phyloP scores from a whole-genome alignment of 2,888 invertebrate species.

The Toxonevra muliebris region DNA sequence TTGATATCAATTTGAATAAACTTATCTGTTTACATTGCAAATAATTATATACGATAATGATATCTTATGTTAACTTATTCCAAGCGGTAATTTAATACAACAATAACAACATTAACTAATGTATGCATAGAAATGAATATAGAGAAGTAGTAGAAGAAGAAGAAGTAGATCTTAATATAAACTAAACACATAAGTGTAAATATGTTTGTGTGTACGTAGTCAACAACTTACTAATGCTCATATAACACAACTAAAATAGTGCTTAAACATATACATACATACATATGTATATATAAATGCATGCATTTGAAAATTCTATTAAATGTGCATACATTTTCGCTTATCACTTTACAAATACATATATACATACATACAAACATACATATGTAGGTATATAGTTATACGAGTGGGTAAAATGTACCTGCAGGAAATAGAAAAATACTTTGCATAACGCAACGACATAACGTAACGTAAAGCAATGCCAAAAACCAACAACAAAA shows the following conservation, averaged over 20 bases:
- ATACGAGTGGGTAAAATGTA: not conserved
- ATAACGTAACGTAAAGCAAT: not conserved
- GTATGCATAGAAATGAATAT: no score
- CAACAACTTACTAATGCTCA: no score
- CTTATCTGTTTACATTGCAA: no score
- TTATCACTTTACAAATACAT: not conserved
- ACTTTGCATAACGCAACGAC: not conserved
- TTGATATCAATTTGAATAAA: no score
- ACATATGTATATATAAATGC: not conserved
- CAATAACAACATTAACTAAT: no score
- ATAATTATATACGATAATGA: no score
- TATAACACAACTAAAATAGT: not conserved
- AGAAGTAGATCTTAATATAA: no score
- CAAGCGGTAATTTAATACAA: no score
- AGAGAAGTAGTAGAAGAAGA: no score
- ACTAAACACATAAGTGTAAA: no score
- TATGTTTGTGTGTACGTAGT: no score
- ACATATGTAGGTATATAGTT: not conserved
- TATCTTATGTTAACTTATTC: no score
- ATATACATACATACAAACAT: not conserved
- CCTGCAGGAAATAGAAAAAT: slow-evolving; percentile 4
- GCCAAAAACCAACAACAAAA: not conserved
- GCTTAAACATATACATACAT: not conserved
- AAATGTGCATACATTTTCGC: not conserved
- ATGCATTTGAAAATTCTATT: slow-evolving; percentile 11